phyloP scores from a whole-genome alignment of 2,888 invertebrate species.

The Cistogaster globosa region DNA sequence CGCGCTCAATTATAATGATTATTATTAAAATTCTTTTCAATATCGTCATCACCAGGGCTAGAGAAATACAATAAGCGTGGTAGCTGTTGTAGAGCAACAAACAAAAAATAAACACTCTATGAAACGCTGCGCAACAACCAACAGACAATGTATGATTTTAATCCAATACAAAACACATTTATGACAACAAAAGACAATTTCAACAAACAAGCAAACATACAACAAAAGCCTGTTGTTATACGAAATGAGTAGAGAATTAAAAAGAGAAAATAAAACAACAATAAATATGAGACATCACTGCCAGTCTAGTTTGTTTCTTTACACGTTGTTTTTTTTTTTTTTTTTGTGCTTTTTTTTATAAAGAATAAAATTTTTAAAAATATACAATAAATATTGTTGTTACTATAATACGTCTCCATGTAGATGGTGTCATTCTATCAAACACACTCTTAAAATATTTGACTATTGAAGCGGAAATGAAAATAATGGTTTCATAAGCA shows the following conservation, averaged over 20 bases:
- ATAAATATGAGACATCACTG: conserved; percentile 69
- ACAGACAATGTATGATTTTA: conserved; percentile 59
- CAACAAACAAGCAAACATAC: conserved; percentile 10
- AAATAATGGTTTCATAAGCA: conserved; percentile 74
- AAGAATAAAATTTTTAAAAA: conserved; percentile 20
- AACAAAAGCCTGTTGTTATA: conserved; percentile 7
- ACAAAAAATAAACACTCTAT: not conserved
- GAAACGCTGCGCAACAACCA: conserved; percentile 21
- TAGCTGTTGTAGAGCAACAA: conserved; percentile 1
- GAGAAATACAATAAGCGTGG: not conserved
- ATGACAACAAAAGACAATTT: conserved; percentile 35
- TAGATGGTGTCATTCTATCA: not conserved
- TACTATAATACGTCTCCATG: not conserved
- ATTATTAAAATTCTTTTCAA: conserved; percentile 77
- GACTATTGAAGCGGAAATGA: conserved; percentile 78
- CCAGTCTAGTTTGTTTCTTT: conserved; percentile 50
- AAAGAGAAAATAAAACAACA: conserved; percentile 11
- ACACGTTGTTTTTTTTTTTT: conserved; percentile 9
- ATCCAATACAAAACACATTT: conserved; percentile 58
- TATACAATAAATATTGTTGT: conserved; percentile 48
- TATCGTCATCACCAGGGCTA: conserved; percentile 58
- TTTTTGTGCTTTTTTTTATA: conserved; percentile 22
- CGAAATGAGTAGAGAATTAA: not conserved
- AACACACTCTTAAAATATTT: conserved; percentile 70
- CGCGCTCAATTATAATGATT: conserved; percentile 78